A percentile compares a stretch with the other conserved stretches of the same genome.
These are phyloP conservation scores for Tachysurus fulvidraco DNA, from an alignment of 2,113 vertebrate genomes.

Conservation along the genomic window DNA sequence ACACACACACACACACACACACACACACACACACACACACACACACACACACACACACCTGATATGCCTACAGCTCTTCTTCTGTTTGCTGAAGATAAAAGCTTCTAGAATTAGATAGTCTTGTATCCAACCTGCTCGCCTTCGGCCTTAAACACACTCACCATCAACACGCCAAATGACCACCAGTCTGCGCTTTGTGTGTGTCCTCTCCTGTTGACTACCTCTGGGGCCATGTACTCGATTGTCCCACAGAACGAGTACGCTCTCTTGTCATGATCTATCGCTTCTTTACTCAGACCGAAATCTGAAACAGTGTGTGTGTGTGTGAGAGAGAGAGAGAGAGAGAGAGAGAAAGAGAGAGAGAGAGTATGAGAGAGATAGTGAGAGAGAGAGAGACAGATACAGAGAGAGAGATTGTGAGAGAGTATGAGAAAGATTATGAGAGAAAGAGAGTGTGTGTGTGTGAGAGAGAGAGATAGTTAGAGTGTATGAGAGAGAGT, in stretches of 20 bases:
- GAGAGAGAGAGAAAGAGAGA: too few relatives aligned
- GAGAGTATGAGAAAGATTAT: too few relatives aligned
- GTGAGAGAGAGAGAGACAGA: too few relatives aligned
- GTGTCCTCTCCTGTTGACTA: slow-evolving; percentile 92
- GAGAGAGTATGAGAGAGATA: too few relatives aligned
- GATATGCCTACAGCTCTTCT: not conserved
- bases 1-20: not conserved
- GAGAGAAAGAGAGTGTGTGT: too few relatives aligned
- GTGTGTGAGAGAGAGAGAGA: not conserved
- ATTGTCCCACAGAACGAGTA: slow-evolving; percentile 97
- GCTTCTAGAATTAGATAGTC: not conserved
- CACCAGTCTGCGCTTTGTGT: slow-evolving; percentile 97
- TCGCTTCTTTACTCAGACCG: slow-evolving; percentile 93
- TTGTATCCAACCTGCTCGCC: not conserved
- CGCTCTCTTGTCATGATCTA: slow-evolving; percentile 91
- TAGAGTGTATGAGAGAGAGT: too few relatives aligned
- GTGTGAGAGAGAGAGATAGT: too few relatives aligned
- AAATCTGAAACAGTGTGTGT: slow-evolving; percentile 78
- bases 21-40: not conserved
- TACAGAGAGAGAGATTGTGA: too few relatives aligned
- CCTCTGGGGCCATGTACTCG: slow-evolving; percentile 97
- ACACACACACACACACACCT: not conserved
- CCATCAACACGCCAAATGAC: slow-evolving; percentile 97
- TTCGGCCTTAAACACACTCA: slow-evolving; percentile 59
- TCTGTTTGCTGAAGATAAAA: not conserved